phyloP scores from a whole-genome alignment of 2,888 invertebrate genomes.

The Dolomedes plantarius region DNA sequence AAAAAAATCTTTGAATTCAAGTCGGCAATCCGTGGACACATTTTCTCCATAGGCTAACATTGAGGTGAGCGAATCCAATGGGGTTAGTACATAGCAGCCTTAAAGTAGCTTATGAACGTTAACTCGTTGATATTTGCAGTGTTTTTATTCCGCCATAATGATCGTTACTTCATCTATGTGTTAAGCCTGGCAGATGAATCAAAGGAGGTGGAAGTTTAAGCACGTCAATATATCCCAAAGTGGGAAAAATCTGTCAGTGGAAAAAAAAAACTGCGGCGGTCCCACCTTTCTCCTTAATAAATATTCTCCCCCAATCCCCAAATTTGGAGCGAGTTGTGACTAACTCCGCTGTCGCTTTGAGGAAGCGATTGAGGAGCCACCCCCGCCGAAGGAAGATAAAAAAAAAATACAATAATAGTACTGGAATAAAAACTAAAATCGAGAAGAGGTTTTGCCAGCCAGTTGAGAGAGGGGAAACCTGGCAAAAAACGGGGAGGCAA shows the following conservation, averaged over 20 bases:
- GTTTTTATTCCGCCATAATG: too few species aligned
- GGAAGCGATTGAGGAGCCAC: neutral
- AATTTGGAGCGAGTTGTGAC: neutral
- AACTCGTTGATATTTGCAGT: too few species aligned
- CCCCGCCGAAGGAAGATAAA: conserved; percentile 14
- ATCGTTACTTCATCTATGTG: too few species aligned
- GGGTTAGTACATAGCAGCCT: too few species aligned
- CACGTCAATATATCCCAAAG: too few species aligned
- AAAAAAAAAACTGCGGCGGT: neutral
- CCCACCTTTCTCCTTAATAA: conserved; percentile 1
- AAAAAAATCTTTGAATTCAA: too few species aligned
- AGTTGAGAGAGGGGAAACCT: conserved; percentile 21
- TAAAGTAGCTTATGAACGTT: too few species aligned
- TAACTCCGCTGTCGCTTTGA: conserved; percentile 8
- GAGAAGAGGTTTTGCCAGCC: conserved; percentile 48
- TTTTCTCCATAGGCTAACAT: too few species aligned
- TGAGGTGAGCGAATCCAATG: too few species aligned
- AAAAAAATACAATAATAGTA: conserved; percentile 40
- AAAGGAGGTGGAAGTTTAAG: neutral
- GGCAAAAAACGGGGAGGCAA: neutral
- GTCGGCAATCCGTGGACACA: too few species aligned
- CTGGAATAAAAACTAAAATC: conserved; percentile 42
- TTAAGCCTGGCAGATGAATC: too few species aligned
- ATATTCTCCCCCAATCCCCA: neutral
- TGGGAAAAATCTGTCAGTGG: too few species aligned